Evolutionary conservation across 2,113 vertebrate genomes (phyloP).

Genomic region (Synchiropus splendidus): DNA sequence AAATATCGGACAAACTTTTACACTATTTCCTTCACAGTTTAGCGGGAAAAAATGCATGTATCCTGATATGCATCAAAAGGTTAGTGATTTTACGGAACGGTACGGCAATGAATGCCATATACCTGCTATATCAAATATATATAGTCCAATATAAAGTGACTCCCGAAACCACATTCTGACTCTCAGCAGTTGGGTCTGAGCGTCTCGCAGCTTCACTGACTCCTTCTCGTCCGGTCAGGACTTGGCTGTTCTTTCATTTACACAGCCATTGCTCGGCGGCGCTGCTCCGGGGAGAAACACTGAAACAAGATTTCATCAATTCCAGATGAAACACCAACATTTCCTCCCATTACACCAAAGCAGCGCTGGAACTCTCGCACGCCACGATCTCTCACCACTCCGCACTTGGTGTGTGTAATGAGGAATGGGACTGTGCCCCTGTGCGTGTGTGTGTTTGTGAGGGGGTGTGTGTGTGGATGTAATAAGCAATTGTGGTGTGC

Average conservation of each 20-base stretch:
- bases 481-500: conserved; percentile 1
- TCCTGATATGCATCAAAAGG: too few relatives aligned
- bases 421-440: conserved; percentile 43
- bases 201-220: conserved; percentile 23
- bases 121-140: too few relatives aligned
- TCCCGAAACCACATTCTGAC: conserved; percentile 21
- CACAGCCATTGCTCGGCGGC: conserved; percentile 48
- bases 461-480: conserved; percentile 1
- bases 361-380: conserved; percentile 38
- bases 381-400: conserved; percentile 49
- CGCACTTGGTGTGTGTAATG: conserved; percentile 51
- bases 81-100: too few relatives aligned
- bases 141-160: conserved; percentile 5
- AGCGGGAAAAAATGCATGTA: too few relatives aligned
- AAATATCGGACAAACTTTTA: too few relatives aligned
- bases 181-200: conserved; percentile 21
- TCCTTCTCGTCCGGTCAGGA: conserved; percentile 47
- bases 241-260: conserved; percentile 80
- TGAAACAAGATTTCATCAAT: conserved; percentile 86
- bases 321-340: conserved; percentile 87
- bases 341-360: conserved; percentile 80
- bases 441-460: conserved; percentile 13
- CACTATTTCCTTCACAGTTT: too few relatives aligned
- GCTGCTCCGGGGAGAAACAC: conserved; percentile 75
- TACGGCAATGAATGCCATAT: too few relatives aligned